These are phyloP conservation scores for Amblyopsis rosae DNA, from an alignment of 2,113 vertebrate genomes.

Conservation along the genomic window DNA sequence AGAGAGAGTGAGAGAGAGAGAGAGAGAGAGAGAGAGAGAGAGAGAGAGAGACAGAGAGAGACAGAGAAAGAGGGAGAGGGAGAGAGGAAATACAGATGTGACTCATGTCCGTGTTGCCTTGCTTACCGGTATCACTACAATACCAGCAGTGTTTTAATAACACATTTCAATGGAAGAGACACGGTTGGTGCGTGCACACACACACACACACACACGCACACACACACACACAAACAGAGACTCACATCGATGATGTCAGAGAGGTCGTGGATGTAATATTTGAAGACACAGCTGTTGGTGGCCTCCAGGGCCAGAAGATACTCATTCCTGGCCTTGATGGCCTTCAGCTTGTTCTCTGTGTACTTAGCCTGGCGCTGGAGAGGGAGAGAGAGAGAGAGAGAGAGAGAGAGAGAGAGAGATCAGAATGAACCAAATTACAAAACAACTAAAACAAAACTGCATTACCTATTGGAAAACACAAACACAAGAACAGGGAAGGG, in stretches of 20 bases:
- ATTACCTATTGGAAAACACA: neutral
- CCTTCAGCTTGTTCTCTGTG: slow-evolving; percentile 97
- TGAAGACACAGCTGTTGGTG: slow-evolving; percentile 96
- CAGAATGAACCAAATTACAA: no score
- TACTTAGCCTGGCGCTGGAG: slow-evolving; percentile 95
- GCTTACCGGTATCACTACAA: no score
- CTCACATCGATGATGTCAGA: slow-evolving; percentile 98
- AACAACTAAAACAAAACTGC: no score
- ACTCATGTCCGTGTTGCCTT: no score
- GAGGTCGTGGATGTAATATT: slow-evolving; percentile 98
- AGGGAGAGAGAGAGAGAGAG: slow-evolving; percentile 10
- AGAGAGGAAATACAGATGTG: no score
- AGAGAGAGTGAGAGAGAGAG: neutral
- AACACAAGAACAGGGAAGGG: neutral
- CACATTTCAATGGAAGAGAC: no score
- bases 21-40: neutral
- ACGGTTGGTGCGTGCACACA: neutral
- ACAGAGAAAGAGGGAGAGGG: no score
- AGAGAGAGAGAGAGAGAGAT: neutral
- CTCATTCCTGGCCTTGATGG: slow-evolving; percentile 96
- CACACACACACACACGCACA: slow-evolving; percentile 65
- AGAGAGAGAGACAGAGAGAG: neutral
- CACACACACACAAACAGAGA: slow-evolving; percentile 20
- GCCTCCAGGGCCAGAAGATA: slow-evolving; percentile 95
- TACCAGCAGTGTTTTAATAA: no score